Evolutionary conservation across 2,797 vertebrate species (phyloP), one percentile per base, ranked within the genome.

Genomic region (Cottoperca gobio): DNA sequence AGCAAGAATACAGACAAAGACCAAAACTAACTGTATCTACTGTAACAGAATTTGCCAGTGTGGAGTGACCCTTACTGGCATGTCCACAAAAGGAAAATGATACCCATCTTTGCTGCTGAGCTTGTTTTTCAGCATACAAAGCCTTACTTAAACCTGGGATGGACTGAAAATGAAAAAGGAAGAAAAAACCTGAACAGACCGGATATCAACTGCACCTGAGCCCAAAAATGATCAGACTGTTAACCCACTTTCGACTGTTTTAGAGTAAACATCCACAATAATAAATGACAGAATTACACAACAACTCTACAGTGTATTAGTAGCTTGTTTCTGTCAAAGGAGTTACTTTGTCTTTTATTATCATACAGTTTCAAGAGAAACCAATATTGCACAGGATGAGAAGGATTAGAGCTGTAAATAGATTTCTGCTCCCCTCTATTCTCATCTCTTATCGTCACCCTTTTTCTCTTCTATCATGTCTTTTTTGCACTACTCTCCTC

Each of bases 401-500:
- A 77, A 45, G 62, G 35, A 43, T 31, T 12, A 26, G 2, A 63
- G 13, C 21, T 80, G 23, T 74, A 63, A 72, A 67, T 57, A 66
- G 39, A 69, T 33, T n/a, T 1, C 35, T 31, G 31, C 31, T 53
- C 37, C 53, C 8, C 28, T 28, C 12, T 64, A 8, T 62, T 60
- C 31, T 26, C 2, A 6, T 65, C 73, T 76, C 24, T 48, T 49
- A 39, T 40, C 23, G 52, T 35, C 49, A 13, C 35, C 16, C 57
- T 59, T 11, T 42, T n/a, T 68, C 17, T 55, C 37, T 17, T 59
- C 57, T 61, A 3, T 35, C 55, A 26, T 40, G 21, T 80, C 53
- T 79, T 80, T 53, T 79, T 64, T 59, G 19, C 57, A 28, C 43
- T 63, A 12, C 39, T 50, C 28, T 55, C 49, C 43, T 73, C 63